Conservation (phyloP, 2,888 invertebrate genomes). For the Drosophila paranaensis region DNA sequence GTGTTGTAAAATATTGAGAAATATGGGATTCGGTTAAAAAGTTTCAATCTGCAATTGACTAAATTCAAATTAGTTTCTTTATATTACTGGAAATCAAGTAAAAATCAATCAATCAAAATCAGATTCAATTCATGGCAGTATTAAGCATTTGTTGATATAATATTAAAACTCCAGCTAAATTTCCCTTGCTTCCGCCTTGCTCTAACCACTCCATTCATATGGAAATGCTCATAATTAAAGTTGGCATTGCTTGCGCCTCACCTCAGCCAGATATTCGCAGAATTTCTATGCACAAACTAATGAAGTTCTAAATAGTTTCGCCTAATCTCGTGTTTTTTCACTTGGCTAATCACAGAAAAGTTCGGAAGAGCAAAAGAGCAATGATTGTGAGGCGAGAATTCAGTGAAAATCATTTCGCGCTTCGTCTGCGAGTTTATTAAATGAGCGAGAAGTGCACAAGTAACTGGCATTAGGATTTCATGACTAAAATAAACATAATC, state of each 20-base stretch:
- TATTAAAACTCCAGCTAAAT: no score
- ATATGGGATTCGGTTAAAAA: no score
- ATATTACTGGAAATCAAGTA: no score
- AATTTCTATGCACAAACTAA: constrained; percentile 24
- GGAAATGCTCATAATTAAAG: not conserved
- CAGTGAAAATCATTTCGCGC: constrained; percentile 69
- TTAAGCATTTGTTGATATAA: no score
- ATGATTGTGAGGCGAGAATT: constrained; percentile 45
- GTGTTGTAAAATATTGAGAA: no score
- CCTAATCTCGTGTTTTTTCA: constrained; percentile 76
- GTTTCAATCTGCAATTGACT: no score
- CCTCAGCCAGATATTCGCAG: constrained; percentile 27
- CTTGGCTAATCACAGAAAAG: constrained; percentile 73
- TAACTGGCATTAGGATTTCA: constrained; percentile 71
- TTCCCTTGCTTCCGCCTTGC: no score
- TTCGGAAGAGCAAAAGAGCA: constrained; percentile 29
- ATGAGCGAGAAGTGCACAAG: constrained; percentile 73
- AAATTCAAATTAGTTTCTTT: no score
- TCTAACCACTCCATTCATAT: not conserved
- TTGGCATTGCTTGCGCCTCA: constrained; percentile 14
- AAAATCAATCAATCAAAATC: no score
- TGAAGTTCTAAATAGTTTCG: constrained; percentile 64
- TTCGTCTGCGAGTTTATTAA: constrained; percentile 66
- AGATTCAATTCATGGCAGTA: no score
- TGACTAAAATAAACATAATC: constrained; percentile 79